These are phyloP conservation scores for crab-eating macaque (Macaca fascicularis) DNA, from an alignment of 2,113 vertebrate species.

Conservation along the genomic window T2T-MFA8v1.1 NC_088378.1:107360001-107360500, in stretches of 20 bases:
- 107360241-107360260: not conserved
- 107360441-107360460: not conserved
- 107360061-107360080: not conserved
- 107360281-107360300: not conserved
- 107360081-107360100: not conserved
- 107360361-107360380: not conserved
- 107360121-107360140: not conserved
- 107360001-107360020: not conserved
- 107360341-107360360: not conserved
- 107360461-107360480: not conserved
- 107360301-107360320: not conserved
- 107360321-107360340: accelerated
- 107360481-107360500: not conserved
- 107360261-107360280: not conserved
- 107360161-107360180: not conserved
- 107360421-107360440: not conserved
- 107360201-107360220: not conserved
- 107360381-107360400: not conserved
- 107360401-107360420: not conserved
- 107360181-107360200: too few species aligned
- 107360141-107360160: not conserved
- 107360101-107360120: not conserved
- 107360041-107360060: not conserved
- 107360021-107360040: not conserved
- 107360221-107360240: not conserved